Evolutionary conservation across 2,888 invertebrate species (phyloP), one percentile per base, ranked within the genome.

Genomic region (Drosophila emarginata): DNA sequence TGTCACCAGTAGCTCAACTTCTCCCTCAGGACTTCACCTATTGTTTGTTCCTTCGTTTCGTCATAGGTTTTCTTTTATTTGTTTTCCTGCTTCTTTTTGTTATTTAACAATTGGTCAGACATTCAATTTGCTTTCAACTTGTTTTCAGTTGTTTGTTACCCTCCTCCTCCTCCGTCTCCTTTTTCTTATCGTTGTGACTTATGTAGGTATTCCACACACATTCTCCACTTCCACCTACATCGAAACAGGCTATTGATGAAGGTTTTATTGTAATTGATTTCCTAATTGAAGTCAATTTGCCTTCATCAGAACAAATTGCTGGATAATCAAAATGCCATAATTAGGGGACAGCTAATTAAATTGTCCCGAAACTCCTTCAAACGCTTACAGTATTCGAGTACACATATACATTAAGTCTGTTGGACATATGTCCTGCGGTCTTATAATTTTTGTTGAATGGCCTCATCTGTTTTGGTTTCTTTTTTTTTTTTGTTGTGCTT

Each of bases 201-300:
- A 50, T 28, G 14, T 54, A 50, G 23, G 21, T 53, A 45, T n/a
- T 51, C 32, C 26, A 40, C 15, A 61, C 7, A 37, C 23, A 18
- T 28, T n/a, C 37, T 11, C 50, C 23, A 50, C 39, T 32, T 32
- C 9, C 26, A 18, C 36, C 36, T 18, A 28, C 21, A 60, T 45
- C 15, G n/a, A 15, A 40, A 36, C 32, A 6, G 12, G 54, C 63
- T 61, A 54, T 52, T 58, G 50, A 45, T 61, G 72, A 51, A 63
- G 45, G 59, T 64, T 77, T 70, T 70, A 78, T 61, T 74, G 67
- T 69, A 82, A 82, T 80, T 74, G 83, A 76, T 80, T 82, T 74
- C 61, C 65, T 80, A 83, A 80, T 80, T 80, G 83, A 67, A 54
- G 36, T 65, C 72, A 83, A 83, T 80, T 80, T 82, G 76, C 45